Evolutionary conservation across 2,888 invertebrate genomes (phyloP).

Genomic region (Teleogryllus oceanicus): DNA sequence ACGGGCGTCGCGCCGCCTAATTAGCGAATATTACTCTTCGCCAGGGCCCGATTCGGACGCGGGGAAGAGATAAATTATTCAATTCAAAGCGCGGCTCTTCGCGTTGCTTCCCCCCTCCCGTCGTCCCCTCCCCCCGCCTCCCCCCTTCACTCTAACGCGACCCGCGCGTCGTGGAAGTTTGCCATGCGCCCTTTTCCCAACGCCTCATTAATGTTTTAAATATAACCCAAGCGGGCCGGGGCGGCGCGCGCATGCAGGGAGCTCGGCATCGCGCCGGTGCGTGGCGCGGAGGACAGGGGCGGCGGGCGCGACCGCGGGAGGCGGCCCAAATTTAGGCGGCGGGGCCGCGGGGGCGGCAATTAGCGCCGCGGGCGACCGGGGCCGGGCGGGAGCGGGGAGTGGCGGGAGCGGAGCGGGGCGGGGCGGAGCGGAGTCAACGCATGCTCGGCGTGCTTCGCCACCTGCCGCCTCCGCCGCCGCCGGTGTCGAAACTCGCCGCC

Average conservation of each 20-base stretch:
- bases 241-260: background rate
- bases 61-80: background rate
- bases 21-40: slow-evolving; percentile 9
- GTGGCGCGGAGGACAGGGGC: background rate
- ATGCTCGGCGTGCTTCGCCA: background rate
- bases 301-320: background rate
- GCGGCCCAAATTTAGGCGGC: background rate
- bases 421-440: background rate
- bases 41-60: background rate
- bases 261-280: background rate
- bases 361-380: background rate
- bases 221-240: background rate
- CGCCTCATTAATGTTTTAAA: slow-evolving; percentile 1
- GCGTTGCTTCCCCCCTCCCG: no score
- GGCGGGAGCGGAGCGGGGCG: background rate
- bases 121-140: no score
- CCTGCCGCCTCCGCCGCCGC: background rate
- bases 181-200: background rate
- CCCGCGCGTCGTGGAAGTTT: background rate
- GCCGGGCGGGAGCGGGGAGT: background rate
- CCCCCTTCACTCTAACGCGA: background rate
- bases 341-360: background rate
- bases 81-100: no score
- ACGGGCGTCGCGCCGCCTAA: background rate
- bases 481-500: background rate